These are phyloP conservation scores for Mallateleia sp. DNA, from an alignment of 2,888 invertebrate species.

Conservation along the genomic window DNA sequence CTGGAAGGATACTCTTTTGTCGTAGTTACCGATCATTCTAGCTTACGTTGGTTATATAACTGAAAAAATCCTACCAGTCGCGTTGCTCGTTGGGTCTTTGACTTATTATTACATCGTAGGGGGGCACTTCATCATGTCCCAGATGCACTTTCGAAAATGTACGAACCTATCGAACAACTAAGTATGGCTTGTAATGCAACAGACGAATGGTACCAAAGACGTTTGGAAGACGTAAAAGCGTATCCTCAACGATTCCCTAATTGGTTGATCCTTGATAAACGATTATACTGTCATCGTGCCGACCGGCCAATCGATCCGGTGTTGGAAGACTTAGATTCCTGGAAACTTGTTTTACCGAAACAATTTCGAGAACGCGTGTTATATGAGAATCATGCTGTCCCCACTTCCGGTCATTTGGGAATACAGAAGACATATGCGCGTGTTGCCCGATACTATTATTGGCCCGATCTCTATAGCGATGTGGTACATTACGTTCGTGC, in stretches of 20 bases:
- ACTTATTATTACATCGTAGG: constrained; percentile 64
- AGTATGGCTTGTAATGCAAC: background rate
- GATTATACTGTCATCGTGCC: constrained; percentile 15
- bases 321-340: background rate
- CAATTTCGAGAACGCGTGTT: background rate
- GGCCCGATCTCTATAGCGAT: no score
- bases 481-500: no score
- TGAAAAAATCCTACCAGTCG: no score
- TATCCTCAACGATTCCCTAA: background rate
- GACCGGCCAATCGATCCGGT: background rate
- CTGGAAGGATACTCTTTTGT: constrained; percentile 69
- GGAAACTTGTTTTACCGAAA: constrained; percentile 2
- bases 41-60: constrained; percentile 62
- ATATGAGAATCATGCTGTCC: background rate
- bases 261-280: background rate
- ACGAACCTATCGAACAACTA: background rate
- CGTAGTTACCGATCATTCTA: constrained; percentile 78
- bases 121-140: constrained; percentile 61
- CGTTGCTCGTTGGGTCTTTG: constrained; percentile 80
- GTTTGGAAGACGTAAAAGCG: background rate
- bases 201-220: background rate
- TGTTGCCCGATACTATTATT: background rate
- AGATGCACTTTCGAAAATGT: constrained; percentile 65
- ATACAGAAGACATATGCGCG: constrained; percentile 1
- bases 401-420: background rate